These are phyloP conservation scores for Seladonia tumulorum DNA, from an alignment of 2,888 invertebrate genomes.

Conservation along the genomic window DNA sequence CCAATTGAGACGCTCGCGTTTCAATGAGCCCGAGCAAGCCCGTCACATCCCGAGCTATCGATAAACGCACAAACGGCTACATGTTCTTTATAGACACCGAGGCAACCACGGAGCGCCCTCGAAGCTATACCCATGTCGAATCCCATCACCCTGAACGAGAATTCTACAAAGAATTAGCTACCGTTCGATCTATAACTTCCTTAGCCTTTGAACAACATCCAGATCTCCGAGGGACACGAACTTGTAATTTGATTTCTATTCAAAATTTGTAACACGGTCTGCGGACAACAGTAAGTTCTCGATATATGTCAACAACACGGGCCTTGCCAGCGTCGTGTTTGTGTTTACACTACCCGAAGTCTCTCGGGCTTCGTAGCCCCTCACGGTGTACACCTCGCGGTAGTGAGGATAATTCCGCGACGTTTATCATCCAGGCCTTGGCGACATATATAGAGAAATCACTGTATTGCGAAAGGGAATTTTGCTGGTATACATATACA, in stretches of 20 bases:
- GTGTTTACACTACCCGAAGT: too few species aligned
- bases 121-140: background rate
- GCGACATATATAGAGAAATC: too few species aligned
- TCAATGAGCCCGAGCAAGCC: background rate
- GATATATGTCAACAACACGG: too few species aligned
- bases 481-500: too few species aligned
- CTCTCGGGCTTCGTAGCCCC: too few species aligned
- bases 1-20: background rate
- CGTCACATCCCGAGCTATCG: background rate
- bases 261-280: too few species aligned
- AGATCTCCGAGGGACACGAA: background rate
- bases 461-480: too few species aligned
- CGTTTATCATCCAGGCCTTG: too few species aligned
- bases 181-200: background rate
- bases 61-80: background rate
- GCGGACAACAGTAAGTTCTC: too few species aligned
- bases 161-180: background rate
- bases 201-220: background rate
- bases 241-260: background rate
- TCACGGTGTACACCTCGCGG: too few species aligned
- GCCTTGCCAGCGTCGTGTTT: too few species aligned
- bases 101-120: background rate
- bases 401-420: too few species aligned
- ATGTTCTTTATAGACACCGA: background rate
- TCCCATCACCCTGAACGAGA: background rate